phyloP scores from a whole-genome alignment of 2,113 vertebrate species.

The Cichladusa arquata region DNA sequence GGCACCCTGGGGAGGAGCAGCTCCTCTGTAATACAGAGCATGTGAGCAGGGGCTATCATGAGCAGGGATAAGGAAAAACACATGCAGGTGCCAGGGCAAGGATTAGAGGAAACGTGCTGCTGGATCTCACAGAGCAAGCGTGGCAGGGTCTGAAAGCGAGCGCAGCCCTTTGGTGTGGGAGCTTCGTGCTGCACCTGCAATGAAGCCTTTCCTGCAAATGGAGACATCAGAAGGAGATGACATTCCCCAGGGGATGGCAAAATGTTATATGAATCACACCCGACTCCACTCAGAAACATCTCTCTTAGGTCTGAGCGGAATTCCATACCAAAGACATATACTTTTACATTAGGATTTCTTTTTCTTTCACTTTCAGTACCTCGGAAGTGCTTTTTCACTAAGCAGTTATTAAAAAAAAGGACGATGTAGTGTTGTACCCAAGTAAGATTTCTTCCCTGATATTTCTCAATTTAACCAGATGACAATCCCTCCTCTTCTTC shows the following conservation, averaged over 20 bases:
- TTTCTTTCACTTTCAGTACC: neutral
- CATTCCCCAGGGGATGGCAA: constrained; percentile 12
- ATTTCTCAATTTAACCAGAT: neutral
- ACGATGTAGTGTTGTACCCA: neutral
- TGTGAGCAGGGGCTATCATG: neutral
- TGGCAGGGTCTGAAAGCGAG: neutral
- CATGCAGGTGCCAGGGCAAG: neutral
- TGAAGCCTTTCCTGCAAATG: constrained; percentile 24
- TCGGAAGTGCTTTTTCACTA: neutral
- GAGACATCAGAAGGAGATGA: constrained; percentile 35
- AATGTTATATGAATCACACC: constrained; percentile 35
- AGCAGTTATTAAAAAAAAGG: constrained; percentile 31
- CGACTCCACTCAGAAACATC: constrained; percentile 3
- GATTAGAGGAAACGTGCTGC: neutral
- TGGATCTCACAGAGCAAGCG: neutral
- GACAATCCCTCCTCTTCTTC: neutral
- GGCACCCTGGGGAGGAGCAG: rapidly evolving
- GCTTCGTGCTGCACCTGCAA: neutral
- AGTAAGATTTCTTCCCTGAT: neutral
- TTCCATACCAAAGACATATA: neutral
- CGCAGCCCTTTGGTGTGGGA: neutral
- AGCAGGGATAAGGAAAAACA: neutral
- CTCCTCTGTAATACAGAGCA: neutral
- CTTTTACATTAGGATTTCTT: constrained; percentile 35
- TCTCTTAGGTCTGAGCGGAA: constrained; percentile 32